Evolutionary conservation across 2,888 invertebrate genomes (phyloP).

Genomic region (Rotaria sp.): DNA sequence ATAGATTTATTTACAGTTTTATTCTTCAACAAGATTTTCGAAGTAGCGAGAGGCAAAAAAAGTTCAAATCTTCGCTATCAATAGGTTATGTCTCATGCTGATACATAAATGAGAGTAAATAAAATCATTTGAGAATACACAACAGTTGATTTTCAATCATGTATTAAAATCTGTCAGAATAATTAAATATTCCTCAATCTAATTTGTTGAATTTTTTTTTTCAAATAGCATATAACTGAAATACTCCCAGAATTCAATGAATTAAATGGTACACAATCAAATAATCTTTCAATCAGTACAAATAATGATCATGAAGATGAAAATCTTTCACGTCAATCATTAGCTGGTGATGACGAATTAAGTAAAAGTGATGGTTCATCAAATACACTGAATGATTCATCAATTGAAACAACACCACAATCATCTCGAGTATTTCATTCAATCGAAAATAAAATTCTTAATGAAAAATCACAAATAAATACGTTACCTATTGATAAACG

Average conservation of each 20-base stretch:
- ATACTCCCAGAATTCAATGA: background rate
- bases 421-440: background rate
- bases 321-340: constrained; percentile 9
- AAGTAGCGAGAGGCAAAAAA: too few species aligned
- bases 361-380: constrained; percentile 5
- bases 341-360: background rate
- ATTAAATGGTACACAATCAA: background rate
- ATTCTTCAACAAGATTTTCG: too few species aligned
- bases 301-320: background rate
- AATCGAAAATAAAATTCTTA: background rate
- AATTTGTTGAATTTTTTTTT: background rate
- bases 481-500: background rate
- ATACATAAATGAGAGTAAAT: too few species aligned
- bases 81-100: too few species aligned
- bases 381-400: background rate
- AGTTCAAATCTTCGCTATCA: too few species aligned
- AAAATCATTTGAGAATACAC: too few species aligned
- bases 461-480: background rate
- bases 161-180: too few species aligned
- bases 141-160: too few species aligned
- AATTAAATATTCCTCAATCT: too few species aligned
- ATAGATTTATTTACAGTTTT: too few species aligned
- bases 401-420: background rate
- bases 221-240: background rate
- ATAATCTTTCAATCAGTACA: background rate